A percentile compares a stretch with the other conserved stretches of the same genome.
phyloP scores from a whole-genome alignment of 2,888 invertebrate genomes.

The Smittia aterrima region DNA sequence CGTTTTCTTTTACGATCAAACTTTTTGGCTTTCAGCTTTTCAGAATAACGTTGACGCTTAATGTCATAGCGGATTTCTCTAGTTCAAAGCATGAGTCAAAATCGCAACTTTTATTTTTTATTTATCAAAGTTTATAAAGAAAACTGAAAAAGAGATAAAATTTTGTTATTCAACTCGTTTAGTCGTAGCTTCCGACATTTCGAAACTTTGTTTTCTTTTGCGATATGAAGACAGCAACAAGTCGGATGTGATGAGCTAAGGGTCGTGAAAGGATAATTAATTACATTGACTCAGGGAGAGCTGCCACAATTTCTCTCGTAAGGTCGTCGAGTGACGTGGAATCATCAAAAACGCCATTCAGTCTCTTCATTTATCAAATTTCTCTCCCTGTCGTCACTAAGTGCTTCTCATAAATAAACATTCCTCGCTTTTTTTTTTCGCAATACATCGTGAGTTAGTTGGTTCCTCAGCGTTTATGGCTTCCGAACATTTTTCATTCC shows the following conservation, averaged over 20 bases:
- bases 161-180: neutral
- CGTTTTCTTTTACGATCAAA: neutral
- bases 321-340: no score
- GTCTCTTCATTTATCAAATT: neutral
- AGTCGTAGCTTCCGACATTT: neutral
- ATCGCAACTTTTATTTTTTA: neutral
- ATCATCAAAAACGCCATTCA: neutral
- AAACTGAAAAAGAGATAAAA: neutral
- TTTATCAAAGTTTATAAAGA: no score
- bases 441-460: neutral
- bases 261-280: neutral
- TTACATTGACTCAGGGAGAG: neutral
- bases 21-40: neutral
- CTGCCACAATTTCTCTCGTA: no score
- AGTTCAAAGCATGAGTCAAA: constrained; percentile 12
- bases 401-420: neutral
- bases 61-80: neutral
- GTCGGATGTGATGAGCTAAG: neutral
- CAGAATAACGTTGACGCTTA: neutral
- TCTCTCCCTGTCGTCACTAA: neutral
- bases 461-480: neutral
- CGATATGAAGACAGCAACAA: neutral
- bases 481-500: neutral
- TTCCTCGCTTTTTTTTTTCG: neutral
- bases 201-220: neutral